phyloP scores from a whole-genome alignment of 2,888 invertebrate genomes.

The Trichopria drosophilae region DNA sequence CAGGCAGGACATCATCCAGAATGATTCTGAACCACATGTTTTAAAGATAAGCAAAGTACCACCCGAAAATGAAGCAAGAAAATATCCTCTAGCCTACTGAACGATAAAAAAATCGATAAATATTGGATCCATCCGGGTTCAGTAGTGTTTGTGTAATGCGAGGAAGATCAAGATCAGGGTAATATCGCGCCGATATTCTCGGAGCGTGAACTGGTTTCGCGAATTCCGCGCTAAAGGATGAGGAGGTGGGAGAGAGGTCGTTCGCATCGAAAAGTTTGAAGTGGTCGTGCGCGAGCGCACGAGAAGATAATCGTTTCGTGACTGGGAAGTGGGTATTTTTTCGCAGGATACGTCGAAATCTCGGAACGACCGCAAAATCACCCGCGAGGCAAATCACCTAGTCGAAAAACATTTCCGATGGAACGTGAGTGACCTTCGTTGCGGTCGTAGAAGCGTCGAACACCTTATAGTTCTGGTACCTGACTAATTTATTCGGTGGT shows the following conservation, averaged over 20 bases:
- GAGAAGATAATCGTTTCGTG: slow-evolving; percentile 35
- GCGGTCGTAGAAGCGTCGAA: too few relatives aligned
- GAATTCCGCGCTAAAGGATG: slow-evolving; percentile 28
- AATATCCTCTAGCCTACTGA: too few relatives aligned
- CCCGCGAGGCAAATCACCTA: slow-evolving; percentile 3
- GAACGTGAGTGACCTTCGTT: too few relatives aligned
- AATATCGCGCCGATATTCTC: slow-evolving; percentile 40
- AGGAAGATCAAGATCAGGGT: slow-evolving; percentile 48
- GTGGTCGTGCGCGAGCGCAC: slow-evolving; percentile 33
- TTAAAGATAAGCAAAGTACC: too few relatives aligned
- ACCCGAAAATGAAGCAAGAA: too few relatives aligned
- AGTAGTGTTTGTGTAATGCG: slow-evolving; percentile 32
- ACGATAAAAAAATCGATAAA: too few relatives aligned
- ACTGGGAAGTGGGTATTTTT: slow-evolving; percentile 31
- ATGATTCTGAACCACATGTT: too few relatives aligned
- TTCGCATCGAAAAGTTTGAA: slow-evolving; percentile 46
- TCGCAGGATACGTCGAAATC: slow-evolving; percentile 25
- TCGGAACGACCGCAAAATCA: neutral
- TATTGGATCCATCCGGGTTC: slow-evolving; percentile 14
- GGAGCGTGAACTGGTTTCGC: slow-evolving; percentile 52
- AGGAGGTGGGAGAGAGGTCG: slow-evolving; percentile 40
- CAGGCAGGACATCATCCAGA: too few relatives aligned
- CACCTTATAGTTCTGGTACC: too few relatives aligned
- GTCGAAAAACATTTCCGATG: too few relatives aligned
- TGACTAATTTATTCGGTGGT: too few relatives aligned